Evolutionary conservation across 2,797 vertebrate species (phyloP), one percentile per base, ranked within the genome.

Genomic region (Pteronotus mesoamericanus): DNA sequence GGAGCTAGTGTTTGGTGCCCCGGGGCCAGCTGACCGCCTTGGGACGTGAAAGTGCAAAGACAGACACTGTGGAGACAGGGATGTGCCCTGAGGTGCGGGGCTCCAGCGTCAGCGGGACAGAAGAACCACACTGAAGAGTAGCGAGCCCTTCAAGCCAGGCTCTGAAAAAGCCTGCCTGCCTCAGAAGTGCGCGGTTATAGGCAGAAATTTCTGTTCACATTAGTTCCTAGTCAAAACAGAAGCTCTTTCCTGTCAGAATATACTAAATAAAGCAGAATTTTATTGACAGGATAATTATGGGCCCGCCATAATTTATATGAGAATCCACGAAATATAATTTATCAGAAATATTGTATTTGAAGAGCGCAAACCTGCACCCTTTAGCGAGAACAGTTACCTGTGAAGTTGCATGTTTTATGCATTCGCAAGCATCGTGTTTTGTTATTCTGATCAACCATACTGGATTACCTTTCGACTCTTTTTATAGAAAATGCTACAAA

Each of bases 271-370:
- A 91, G 94, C 39, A 96, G 68, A 68, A 68, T 86, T 96, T 91
- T 97, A 94, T 95, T 94, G 96, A 96, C 84, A 78, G 53, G 57
- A 89, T 95, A 96, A 97, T 97, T 95, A 96, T 46, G 94, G 97
- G 66, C 75, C 94, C 39, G 51, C 59, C 61, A 79, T 80, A 61
- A 84, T 93, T 97, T 97, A 96, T 80, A 91, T 77, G 82, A 86
- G 83, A 94, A 77, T 85, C 69, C 29, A 86, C 93, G 89, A 94
- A 95, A 89, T 84, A 91, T 37, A 82, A 95, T 64, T 95, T 89
- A 87, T 89, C 89, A 95, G 95, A 95, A 96, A 95, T 86, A 94
- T 57, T 91, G 46, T 89, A 37, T 91, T 80, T 44, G 88, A 57
- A 42, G 53, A 48, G 9, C 51, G 39, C 59, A 95, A 51, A 91